Conservation (phyloP, 2,888 invertebrate genomes). For the Malthinus seriepunctatus region DNA sequence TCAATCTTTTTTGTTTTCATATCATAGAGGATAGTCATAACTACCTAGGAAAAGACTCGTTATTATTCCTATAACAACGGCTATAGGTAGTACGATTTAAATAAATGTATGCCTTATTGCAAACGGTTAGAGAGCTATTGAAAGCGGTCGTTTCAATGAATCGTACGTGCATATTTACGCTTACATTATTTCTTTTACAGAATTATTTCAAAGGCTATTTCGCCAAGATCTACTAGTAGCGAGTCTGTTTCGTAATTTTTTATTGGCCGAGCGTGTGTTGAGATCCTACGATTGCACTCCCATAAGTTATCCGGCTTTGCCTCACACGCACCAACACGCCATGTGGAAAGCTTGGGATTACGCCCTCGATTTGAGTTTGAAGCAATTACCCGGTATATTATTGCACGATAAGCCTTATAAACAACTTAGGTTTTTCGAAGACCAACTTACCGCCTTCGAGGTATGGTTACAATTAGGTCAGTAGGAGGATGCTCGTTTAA, state of each 20-base stretch:
- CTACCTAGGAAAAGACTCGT: too few species aligned
- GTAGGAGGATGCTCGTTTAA: slow-evolving; percentile 21
- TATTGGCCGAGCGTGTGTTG: slow-evolving; percentile 95
- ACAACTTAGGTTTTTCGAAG: slow-evolving; percentile 93
- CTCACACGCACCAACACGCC: slow-evolving; percentile 85
- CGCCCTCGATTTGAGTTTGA: slow-evolving; percentile 90
- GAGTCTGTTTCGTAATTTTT: slow-evolving; percentile 94
- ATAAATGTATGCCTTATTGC: too few species aligned
- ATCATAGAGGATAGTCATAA: too few species aligned
- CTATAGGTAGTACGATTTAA: too few species aligned
- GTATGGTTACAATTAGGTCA: slow-evolving; percentile 85
- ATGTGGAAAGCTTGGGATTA: slow-evolving; percentile 99
- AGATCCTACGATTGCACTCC: slow-evolving; percentile 96
- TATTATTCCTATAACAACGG: too few species aligned
- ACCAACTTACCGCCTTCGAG: slow-evolving; percentile 97
- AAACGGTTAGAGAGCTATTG: too few species aligned
- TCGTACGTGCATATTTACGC: too few species aligned
- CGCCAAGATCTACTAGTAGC: slow-evolving; percentile 98
- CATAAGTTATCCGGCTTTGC: slow-evolving; percentile 89
- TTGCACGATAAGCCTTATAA: slow-evolving; percentile 64
- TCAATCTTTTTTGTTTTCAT: too few species aligned
- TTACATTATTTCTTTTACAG: slow-evolving; percentile 55
- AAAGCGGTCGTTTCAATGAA: too few species aligned
- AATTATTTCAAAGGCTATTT: slow-evolving; percentile 95
- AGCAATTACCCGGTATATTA: slow-evolving; percentile 82